A percentile compares a stretch with the other conserved stretches of the same genome.
These are phyloP conservation scores for Shinisaurus crocodilurus DNA, from an alignment of 2,113 vertebrate species.

Conservation along the genomic window DNA sequence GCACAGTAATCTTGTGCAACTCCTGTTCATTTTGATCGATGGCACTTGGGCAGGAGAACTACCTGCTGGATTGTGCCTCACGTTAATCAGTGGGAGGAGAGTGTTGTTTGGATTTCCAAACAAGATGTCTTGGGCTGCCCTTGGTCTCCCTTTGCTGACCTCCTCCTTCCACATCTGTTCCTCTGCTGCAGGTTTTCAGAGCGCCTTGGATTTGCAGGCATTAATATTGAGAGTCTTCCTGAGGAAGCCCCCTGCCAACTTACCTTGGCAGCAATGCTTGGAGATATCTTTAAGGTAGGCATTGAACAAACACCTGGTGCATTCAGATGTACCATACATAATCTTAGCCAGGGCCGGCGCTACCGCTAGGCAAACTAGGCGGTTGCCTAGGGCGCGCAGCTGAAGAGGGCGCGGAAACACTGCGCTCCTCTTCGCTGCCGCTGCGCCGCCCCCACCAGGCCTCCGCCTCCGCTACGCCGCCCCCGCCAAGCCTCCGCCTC, in stretches of 20 bases:
- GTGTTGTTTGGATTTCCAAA: not conserved
- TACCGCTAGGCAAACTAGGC: too few relatives aligned
- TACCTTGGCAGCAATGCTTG: constrained; percentile 3
- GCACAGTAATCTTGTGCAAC: not conserved
- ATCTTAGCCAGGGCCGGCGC: too few relatives aligned
- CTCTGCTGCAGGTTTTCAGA: not conserved
- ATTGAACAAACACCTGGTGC: too few relatives aligned
- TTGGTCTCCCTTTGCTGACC: not conserved
- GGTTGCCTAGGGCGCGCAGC: too few relatives aligned
- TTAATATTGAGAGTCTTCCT: not conserved
- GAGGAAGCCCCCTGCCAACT: not conserved
- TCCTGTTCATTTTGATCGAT: not conserved
- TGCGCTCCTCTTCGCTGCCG: too few relatives aligned
- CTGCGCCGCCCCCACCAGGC: too few relatives aligned
- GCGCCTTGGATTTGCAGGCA: not conserved
- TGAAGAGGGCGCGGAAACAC: too few relatives aligned
- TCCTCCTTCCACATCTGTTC: not conserved
- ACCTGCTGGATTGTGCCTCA: not conserved
- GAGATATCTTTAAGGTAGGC: constrained; percentile 13
- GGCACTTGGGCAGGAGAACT: not conserved
- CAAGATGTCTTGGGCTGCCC: too few relatives aligned
- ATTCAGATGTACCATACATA: not conserved
- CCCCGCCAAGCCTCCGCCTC: too few relatives aligned
- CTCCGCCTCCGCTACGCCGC: too few relatives aligned
- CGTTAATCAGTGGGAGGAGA: too few relatives aligned